Base-by-base conservation (phyloP, 2,113 vertebrate species). In the Loxodonta africana region DNA sequence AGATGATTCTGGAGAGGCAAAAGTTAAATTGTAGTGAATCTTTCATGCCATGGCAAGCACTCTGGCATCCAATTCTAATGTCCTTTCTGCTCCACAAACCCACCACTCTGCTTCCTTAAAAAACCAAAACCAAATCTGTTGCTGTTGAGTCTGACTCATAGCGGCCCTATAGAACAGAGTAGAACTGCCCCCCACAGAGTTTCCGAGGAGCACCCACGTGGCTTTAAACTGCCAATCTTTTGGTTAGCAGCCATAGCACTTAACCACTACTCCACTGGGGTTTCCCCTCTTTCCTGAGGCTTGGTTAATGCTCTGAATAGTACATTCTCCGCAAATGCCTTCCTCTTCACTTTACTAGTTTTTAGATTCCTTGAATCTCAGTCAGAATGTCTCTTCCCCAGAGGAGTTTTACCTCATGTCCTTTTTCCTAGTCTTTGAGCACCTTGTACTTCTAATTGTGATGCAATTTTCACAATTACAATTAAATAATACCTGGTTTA, bases 391-490 rank as follows among this genome's bases (percentile, higher is more conserved):
- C 21, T 7, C 60, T 62, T 20, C 60, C 21, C 60, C 60, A 62
- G 53, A 57, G 53, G 15, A 57, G 11, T 62, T 82, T 83, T 46
- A 33, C 17, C 48, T 80, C 21, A 80, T 25, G 8, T 53, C 6
- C 63, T 83, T 3, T 93, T 62, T 82, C 71, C 81, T 83, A 69
- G 37, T 67, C 9, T 82, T 63, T 71, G 30, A 60, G 74, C 12
- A 91, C 6, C 37, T 48, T 37, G 1, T 71, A 51, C 80, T 85
- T 94, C 2, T 53, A 63, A 18, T 57, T 5, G 11, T 20, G 44
- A 92, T 37, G 11, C 6, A 71, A 67, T 89, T 95, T 95, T 89
- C 41, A 83, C 10, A 88, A 85, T 46, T 82, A 26, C 7, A 78
- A 44, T 92, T 14, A 83, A 92, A 92, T 74, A 90, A 20, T 41